These are phyloP conservation scores for Dryocosmus kuriphilus DNA, from an alignment of 2,888 invertebrate species.

Conservation along the genomic window DNA sequence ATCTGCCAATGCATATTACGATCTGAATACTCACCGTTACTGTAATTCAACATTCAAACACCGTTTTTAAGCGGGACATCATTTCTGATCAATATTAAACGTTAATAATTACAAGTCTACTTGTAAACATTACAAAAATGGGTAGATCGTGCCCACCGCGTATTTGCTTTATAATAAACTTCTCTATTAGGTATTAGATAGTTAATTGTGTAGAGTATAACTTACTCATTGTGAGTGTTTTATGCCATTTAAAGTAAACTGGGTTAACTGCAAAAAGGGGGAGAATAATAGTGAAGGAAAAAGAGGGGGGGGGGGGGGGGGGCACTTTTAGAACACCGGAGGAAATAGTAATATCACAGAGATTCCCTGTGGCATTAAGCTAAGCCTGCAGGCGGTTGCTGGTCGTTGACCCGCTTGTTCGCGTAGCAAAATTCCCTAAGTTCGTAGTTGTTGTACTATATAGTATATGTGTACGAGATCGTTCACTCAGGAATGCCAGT, in stretches of 20 bases:
- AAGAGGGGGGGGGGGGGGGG: background rate
- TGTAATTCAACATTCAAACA: too few species aligned
- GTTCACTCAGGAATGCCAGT: conserved; percentile 36
- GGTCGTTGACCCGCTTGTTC: conserved; percentile 37
- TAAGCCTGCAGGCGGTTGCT: conserved; percentile 2
- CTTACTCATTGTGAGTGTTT: conserved; percentile 36
- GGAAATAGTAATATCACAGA: conserved; percentile 22
- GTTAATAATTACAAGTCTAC: too few species aligned
- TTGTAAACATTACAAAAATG: background rate
- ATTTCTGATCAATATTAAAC: too few species aligned
- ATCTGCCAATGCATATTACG: too few species aligned
- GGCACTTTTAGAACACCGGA: background rate
- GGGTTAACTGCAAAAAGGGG: conserved; percentile 10
- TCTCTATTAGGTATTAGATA: background rate
- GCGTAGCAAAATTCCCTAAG: conserved; percentile 37
- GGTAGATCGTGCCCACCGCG: background rate
- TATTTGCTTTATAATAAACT: background rate
- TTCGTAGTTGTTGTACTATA: background rate
- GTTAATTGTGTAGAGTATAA: conserved; percentile 2
- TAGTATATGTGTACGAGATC: background rate
- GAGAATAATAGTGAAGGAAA: background rate
- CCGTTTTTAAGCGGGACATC: too few species aligned
- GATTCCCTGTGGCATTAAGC: conserved; percentile 18
- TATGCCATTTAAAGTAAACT: conserved; percentile 18
- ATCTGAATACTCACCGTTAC: too few species aligned